These are phyloP conservation scores for Anableps anableps DNA, from an alignment of 2,797 vertebrate genomes.

Conservation along the genomic window DNA sequence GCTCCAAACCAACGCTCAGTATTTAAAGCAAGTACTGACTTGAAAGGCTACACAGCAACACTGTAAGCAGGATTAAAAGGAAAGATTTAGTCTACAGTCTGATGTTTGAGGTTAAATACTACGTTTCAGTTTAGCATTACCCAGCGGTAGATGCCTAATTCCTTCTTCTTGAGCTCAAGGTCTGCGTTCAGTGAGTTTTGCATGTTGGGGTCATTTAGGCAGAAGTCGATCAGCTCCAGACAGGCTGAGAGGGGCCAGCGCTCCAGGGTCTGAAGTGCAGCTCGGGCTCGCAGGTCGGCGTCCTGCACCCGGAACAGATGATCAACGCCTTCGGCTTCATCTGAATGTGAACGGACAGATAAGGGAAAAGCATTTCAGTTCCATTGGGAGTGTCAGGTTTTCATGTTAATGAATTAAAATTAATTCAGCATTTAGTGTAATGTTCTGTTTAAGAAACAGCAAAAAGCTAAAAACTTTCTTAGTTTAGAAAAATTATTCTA, in stretches of 20 bases:
- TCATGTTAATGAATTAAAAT: neutral
- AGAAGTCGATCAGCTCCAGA: slow-evolving; percentile 91
- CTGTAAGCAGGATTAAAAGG: neutral
- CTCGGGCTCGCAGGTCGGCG: slow-evolving; percentile 82
- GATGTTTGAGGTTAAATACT: neutral
- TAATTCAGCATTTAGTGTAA: neutral
- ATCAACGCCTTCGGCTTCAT: slow-evolving; percentile 80
- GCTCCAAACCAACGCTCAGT: neutral
- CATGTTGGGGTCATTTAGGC: slow-evolving; percentile 83
- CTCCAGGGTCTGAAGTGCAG: slow-evolving; percentile 86
- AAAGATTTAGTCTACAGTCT: neutral
- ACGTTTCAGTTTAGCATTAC: slow-evolving; percentile 68
- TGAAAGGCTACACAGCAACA: slow-evolving; percentile 1
- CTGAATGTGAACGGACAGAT: slow-evolving; percentile 42
- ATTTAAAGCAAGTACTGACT: neutral
- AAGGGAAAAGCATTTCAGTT: neutral
- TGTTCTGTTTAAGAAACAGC: too few relatives aligned
- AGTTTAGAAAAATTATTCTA: neutral
- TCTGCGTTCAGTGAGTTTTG: slow-evolving; percentile 74
- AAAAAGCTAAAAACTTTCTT: neutral
- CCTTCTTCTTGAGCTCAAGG: slow-evolving; percentile 83
- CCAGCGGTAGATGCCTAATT: slow-evolving; percentile 89
- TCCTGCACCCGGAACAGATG: slow-evolving; percentile 89
- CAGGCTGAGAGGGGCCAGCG: slow-evolving; percentile 89
- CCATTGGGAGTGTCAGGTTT: neutral